Conservation (phyloP, 2,797 vertebrate genomes). For the Sciaenops ocellatus region DNA sequence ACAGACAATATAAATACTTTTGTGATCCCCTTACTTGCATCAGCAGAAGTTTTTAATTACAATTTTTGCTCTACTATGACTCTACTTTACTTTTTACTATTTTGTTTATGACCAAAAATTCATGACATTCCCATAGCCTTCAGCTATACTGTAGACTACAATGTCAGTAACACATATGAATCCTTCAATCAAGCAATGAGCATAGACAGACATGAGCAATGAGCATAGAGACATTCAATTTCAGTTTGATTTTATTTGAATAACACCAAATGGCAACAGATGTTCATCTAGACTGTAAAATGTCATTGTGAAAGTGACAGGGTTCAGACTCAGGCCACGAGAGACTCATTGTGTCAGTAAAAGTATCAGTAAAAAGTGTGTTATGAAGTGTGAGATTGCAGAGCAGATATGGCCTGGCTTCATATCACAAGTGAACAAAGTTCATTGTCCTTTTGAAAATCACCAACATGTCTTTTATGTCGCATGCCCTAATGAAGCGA, state of each 20-base stretch:
- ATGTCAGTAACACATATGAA: background rate
- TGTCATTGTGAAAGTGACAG: background rate
- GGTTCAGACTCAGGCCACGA: background rate
- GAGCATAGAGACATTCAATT: too few species aligned
- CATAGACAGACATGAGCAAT: too few species aligned
- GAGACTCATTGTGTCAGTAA: background rate
- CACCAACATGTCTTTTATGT: background rate
- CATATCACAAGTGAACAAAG: slow-evolving; percentile 51
- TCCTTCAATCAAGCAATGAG: too few species aligned
- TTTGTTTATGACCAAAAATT: too few species aligned
- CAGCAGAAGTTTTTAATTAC: too few species aligned
- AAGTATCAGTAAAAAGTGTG: background rate
- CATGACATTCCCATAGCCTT: too few species aligned
- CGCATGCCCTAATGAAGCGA: slow-evolving; percentile 27
- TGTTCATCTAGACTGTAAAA: background rate
- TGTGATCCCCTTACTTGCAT: too few species aligned
- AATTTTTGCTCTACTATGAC: too few species aligned
- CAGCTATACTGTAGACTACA: background rate
- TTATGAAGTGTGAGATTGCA: background rate
- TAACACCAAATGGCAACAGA: too few species aligned
- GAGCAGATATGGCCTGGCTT: background rate
- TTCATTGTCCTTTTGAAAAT: slow-evolving; percentile 41
- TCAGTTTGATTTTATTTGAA: too few species aligned
- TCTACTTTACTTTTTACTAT: too few species aligned
- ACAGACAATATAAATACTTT: too few species aligned